Conservation (phyloP, 2,113 vertebrate genomes). For the Crotalus tigris region DNA sequence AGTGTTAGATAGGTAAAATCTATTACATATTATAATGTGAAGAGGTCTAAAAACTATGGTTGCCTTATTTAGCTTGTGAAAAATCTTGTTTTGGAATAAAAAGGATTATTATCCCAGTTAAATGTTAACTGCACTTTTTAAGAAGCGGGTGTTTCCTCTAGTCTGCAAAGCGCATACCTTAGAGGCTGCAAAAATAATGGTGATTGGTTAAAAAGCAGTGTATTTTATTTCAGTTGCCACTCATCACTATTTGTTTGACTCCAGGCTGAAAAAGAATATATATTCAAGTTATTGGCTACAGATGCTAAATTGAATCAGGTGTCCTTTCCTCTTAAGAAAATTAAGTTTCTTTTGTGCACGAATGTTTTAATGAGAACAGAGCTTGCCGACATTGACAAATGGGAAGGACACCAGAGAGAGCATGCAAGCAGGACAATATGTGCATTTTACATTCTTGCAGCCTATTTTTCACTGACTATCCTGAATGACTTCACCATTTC, state of each 20-base stretch:
- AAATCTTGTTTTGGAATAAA: background rate
- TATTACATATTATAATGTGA: background rate
- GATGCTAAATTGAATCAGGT: conserved; percentile 96
- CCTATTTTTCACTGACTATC: conserved; percentile 92
- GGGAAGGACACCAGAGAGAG: conserved; percentile 83
- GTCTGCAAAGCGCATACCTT: conserved; percentile 62
- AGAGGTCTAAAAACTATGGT: background rate
- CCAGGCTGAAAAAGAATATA: conserved; percentile 71
- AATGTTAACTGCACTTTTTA: conserved; percentile 51
- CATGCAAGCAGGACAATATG: conserved; percentile 86
- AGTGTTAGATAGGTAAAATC: background rate
- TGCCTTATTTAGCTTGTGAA: background rate
- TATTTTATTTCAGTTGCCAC: conserved; percentile 80
- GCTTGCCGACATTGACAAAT: conserved; percentile 92
- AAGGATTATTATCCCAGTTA: conserved; percentile 25
- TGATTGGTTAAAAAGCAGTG: conserved; percentile 50
- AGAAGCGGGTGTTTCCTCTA: conserved; percentile 47
- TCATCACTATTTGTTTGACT: conserved; percentile 79
- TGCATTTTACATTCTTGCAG: conserved; percentile 78
- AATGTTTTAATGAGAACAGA: conserved; percentile 94
- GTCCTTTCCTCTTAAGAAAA: conserved; percentile 99
- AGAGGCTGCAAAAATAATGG: conserved; percentile 71
- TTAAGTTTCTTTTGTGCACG: conserved; percentile 91
- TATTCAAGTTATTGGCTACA: conserved; percentile 76
- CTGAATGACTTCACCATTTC: conserved; percentile 77